phyloP scores from a whole-genome alignment of 2,888 invertebrate species.

The Amblyjoppa proteus region DNA sequence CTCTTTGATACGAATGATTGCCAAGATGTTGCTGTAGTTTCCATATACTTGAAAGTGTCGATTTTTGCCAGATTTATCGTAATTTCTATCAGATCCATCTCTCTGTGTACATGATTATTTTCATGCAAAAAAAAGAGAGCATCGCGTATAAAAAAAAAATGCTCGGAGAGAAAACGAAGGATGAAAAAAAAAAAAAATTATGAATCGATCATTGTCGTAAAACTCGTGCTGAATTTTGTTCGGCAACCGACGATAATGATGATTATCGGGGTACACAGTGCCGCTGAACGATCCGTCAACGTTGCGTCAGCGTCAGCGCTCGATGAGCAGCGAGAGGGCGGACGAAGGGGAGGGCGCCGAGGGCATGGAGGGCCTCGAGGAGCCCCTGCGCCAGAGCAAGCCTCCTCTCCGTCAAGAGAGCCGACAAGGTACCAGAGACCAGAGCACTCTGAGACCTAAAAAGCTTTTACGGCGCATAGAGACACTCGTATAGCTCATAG shows the following conservation, averaged over 20 bases:
- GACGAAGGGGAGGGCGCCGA: slow-evolving; percentile 85
- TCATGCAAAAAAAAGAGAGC: slow-evolving; percentile 1
- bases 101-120: slow-evolving; percentile 9
- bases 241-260: slow-evolving; percentile 69
- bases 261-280: slow-evolving; percentile 86
- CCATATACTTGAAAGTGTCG: too few relatives aligned
- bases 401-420: slow-evolving; percentile 87
- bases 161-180: neutral
- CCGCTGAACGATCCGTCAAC: slow-evolving; percentile 89
- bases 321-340: slow-evolving; percentile 88
- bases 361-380: slow-evolving; percentile 87
- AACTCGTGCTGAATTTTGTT: slow-evolving; percentile 17
- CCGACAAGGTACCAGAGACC: slow-evolving; percentile 87
- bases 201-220: neutral
- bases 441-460: slow-evolving; percentile 65
- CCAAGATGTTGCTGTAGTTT: too few relatives aligned
- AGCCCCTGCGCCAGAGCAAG: slow-evolving; percentile 86
- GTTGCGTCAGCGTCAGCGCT: slow-evolving; percentile 88
- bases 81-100: too few relatives aligned
- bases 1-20: neutral
- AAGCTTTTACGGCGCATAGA: slow-evolving; percentile 42
- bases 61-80: too few relatives aligned
- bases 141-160: neutral
- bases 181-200: slow-evolving; percentile 4
- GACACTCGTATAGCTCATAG: slow-evolving; percentile 38